Evolutionary conservation across 1,140 invertebrate species (phyloP).

Genomic region (silkworm (Bombyx mori)): DNA sequence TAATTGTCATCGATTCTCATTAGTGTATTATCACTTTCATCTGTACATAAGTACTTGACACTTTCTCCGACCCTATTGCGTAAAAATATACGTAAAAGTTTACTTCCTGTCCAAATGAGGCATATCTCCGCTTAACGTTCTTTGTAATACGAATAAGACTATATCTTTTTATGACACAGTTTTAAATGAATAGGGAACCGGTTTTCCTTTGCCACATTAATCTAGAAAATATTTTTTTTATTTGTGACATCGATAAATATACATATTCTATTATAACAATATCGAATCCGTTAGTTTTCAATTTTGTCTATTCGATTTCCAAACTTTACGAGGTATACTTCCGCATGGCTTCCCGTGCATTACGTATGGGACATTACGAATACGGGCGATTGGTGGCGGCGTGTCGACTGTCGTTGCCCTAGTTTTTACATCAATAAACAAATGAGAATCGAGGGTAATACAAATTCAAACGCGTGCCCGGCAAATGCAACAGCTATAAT

Average conservation of each 20-base stretch:
- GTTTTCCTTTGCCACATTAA: too few relatives aligned
- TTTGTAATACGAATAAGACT: too few relatives aligned
- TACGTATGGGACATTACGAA: constrained; percentile 2
- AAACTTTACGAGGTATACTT: constrained; percentile 1
- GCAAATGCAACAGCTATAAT: too few relatives aligned
- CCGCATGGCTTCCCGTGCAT: constrained; percentile 3
- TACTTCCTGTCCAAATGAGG: too few relatives aligned
- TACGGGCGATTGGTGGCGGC: constrained; percentile 5
- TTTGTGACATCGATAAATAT: too few relatives aligned
- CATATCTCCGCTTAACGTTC: too few relatives aligned
- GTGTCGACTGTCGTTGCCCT: constrained; percentile 14
- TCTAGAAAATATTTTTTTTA: too few relatives aligned
- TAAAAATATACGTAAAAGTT: neutral
- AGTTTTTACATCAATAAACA: constrained; percentile 22
- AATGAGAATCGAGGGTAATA: constrained; percentile 19
- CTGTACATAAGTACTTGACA: constrained; percentile 5
- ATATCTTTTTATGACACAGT: too few relatives aligned
- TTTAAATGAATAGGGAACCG: too few relatives aligned
- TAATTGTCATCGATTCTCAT: too few relatives aligned
- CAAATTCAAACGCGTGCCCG: constrained; percentile 22
- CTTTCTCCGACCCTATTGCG: constrained; percentile 23
- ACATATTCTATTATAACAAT: too few relatives aligned
- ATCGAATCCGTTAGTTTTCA: too few relatives aligned
- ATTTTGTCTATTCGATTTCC: neutral
- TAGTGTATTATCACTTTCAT: constrained; percentile 2